Evolutionary conservation across 2,113 vertebrate species (phyloP), one percentile per base, ranked within the genome.

Genomic region (Enhydra lutris): DNA sequence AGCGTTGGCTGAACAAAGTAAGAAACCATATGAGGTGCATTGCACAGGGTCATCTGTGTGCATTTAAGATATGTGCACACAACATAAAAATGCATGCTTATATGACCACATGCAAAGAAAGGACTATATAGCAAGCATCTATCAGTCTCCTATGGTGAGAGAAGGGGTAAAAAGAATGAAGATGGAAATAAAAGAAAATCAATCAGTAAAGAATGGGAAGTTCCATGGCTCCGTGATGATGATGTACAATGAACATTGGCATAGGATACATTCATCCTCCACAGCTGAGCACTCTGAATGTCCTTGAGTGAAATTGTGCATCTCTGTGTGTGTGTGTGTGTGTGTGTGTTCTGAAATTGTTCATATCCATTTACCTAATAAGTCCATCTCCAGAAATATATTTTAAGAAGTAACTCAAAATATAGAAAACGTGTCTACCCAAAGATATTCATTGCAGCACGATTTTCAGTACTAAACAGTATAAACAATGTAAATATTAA

Each of bases 401-500:
- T 63, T 69, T 29, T 65, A 55, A 71, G 45, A 80, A 80, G 50
- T 95, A 89, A 89, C 31, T 89, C 17, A 78, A 93, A 96, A 50
- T 78, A 78, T 52, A 95, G 20, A 71, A 50, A 81, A 86, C 34
- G 3, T 34, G 8, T 91, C 63, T 84, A 65, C 74, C 26, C 55
- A 95, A 91, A 80, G 52, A 52, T 76, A 59, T 11, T 95, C 23
- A 94, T 15, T 90, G 47, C 31, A 94, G 18, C n/a, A 79, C 63
- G 11, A 1, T 81, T 95, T 97, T 95, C 12, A 95, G 52, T 82
- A 92, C 2, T 57, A 65, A 80, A 61, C 8, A 89, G 7, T 63
- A 34, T 81, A 95, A 93, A 87, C 55, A 92, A 79, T 31, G 24
- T 31, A 97, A 92, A 96, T 93, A 55, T 85, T 85, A 85, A 89